Evolutionary conservation across 1,140 invertebrate species (phyloP), one percentile per base, ranked within the genome.

Genomic region (Uloborus diversus): DNA sequence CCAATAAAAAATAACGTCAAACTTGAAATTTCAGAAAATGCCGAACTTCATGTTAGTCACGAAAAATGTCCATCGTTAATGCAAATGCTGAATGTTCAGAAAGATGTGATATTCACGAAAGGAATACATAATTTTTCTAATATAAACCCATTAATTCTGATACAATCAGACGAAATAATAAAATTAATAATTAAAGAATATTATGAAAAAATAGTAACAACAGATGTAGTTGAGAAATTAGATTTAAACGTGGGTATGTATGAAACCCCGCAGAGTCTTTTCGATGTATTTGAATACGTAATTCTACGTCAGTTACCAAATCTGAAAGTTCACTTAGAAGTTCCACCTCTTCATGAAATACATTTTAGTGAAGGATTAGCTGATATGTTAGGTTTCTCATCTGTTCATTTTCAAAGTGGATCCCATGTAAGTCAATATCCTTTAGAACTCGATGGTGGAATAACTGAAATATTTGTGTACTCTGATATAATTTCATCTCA

Each of bases 401-500:
- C 37, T 17, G n/a, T 4, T 9, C 42, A 30, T 70, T 32, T 27
- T 33, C 57, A 42, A 17, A 7, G 17, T 20, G 51, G 4, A 71
- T 57, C 25, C 1, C 37, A n/a, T 51, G 20, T 20, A 51, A 51
- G 49, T 20, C 13, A 51, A 11, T 51, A 51, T 51, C 49, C 49
- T 51, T 51, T 51, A 51, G 49, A 51, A 20, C 49, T 51, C 13
- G 49, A 51, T 20, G 5, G 49, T 11, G 49, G 49, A 11, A 51
- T 51, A n/a, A 51, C 49, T 51, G 49, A 51, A 51, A 51, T 51
- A n/a, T 51, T 51, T 51, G 49, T 51, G 49, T 51, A 51, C 49
- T n/a, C 13, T 20, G 49, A 51, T 20, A n/a, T 51, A 51, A 51
- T 51, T 4, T 11, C 13, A 20, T 51, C 49, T 5, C 49, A 51